Base-by-base conservation (phyloP, 2,888 invertebrate species). In the Cephus runcator region DNA sequence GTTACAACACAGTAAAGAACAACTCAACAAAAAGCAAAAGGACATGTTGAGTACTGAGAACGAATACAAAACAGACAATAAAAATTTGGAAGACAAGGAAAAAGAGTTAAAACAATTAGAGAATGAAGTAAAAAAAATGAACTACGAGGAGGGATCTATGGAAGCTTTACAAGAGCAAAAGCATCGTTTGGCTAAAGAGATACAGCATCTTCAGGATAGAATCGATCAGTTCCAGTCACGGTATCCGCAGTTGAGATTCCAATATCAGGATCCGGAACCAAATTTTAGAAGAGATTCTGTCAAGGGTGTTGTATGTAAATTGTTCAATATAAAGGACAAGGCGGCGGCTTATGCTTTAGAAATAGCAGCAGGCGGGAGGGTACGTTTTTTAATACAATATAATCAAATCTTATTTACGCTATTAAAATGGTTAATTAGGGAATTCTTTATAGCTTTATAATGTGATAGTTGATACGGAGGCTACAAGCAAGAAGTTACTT, bases 391-490 rank as follows among this genome's bases (percentile, higher is more conserved):
- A 36, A 15, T 75, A 23, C 69, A 23, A 56, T 23, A 23, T 15
- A 56, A 15, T 23, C 9, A 56, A 56, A 9, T 23, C 56, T 23
- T 75, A 76, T 80, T 23, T 75, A n/a, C 34, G 34, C 75, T 35
- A 69, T 74, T 69, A 79, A 34, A 78, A 78, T 12, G 12, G 75
- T 76, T 79, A 74, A 79, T 77, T 77, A 79, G 77, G 75, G 75
- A 36, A 68, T 80, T 80, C 76, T 85, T 91, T 92, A 73, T 90
- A 98, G 97, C 91, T 99, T 35, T 97, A 96, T 92, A 97, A 98
- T 92, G 96, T 98, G 79, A 95, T 99, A 75, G 97, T 98, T 68
- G 97, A 98, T 88, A 96, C 95, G 73, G 98, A 98, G 88, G 92
- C 93, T 76, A 97, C 97, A 0, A 96, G 96, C 86, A 98, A 97